Conservation (phyloP, 2,888 invertebrate genomes). For the Chrysolina haemoptera region DNA sequence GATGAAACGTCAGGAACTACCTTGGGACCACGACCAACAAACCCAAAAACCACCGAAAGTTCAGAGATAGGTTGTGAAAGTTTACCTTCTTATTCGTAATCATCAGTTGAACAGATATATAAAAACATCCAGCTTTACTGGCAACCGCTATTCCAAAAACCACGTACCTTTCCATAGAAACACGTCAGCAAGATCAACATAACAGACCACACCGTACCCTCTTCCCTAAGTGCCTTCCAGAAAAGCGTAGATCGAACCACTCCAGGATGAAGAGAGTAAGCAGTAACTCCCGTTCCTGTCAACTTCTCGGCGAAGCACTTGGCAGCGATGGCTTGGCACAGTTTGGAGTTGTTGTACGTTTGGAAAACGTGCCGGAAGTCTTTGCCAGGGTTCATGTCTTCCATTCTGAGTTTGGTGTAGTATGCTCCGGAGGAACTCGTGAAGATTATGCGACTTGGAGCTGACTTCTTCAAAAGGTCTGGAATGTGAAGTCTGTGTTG, state of each 20-base stretch:
- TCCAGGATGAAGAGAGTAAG: constrained; percentile 60
- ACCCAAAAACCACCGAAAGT: too few relatives aligned
- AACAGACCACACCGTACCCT: constrained; percentile 35
- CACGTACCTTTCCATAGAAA: constrained; percentile 33
- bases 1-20: too few relatives aligned
- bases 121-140: too few relatives aligned
- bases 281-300: constrained; percentile 52
- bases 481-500: constrained; percentile 47
- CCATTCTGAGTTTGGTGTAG: constrained; percentile 47
- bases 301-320: constrained; percentile 54
- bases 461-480: constrained; percentile 69
- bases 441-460: constrained; percentile 58
- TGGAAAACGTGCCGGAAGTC: constrained; percentile 37
- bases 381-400: constrained; percentile 48
- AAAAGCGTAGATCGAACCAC: constrained; percentile 52
- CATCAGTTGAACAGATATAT: too few relatives aligned
- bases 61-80: too few relatives aligned
- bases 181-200: constrained; percentile 35
- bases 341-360: constrained; percentile 55
- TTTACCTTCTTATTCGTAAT: too few relatives aligned
- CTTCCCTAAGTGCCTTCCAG: constrained; percentile 35
- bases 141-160: not conserved
- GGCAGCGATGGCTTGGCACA: constrained; percentile 59
- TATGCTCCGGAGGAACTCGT: constrained; percentile 55
- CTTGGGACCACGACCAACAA: too few relatives aligned